Evolutionary conservation across 2,797 vertebrate genomes (phyloP).

Genomic region (Hipposideros larvatus): DNA sequence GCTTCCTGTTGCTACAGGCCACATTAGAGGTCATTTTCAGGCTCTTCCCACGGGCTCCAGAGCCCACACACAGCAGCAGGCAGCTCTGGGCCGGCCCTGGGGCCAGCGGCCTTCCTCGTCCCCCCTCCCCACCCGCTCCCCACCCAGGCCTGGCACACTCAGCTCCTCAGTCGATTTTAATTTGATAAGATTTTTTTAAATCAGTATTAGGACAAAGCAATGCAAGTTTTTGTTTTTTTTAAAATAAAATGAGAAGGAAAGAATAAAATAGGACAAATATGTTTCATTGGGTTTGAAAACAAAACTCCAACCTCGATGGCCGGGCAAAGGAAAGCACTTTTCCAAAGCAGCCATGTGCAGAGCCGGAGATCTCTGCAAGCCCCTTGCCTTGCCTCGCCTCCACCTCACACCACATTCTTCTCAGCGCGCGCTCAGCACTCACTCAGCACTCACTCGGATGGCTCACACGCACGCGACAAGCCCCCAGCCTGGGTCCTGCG

Average conservation of each 20-base stretch:
- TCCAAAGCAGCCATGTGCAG: neutral
- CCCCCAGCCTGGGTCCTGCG: too few species aligned
- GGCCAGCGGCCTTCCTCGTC: neutral
- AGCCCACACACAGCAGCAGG: neutral
- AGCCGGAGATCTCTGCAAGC: neutral
- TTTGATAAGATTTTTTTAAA: neutral
- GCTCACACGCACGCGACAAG: fast-evolving
- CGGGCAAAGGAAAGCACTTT: neutral
- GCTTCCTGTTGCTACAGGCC: neutral
- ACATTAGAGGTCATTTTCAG: neutral
- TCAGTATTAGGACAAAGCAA: neutral
- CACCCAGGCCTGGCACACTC: too few species aligned
- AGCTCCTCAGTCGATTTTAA: neutral
- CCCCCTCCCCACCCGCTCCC: neutral
- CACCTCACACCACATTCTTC: neutral
- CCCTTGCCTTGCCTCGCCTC: fast-evolving
- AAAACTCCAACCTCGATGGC: neutral
- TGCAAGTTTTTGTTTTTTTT: neutral
- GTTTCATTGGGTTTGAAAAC: neutral
- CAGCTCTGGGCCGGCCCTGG: neutral
- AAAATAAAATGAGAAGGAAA: neutral
- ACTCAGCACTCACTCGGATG: fast-evolving
- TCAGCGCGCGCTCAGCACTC: too few species aligned
- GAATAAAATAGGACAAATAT: neutral
- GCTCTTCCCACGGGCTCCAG: neutral